Conservation (phyloP, 2,797 vertebrate species). For the Protonibea diacanthus region DNA sequence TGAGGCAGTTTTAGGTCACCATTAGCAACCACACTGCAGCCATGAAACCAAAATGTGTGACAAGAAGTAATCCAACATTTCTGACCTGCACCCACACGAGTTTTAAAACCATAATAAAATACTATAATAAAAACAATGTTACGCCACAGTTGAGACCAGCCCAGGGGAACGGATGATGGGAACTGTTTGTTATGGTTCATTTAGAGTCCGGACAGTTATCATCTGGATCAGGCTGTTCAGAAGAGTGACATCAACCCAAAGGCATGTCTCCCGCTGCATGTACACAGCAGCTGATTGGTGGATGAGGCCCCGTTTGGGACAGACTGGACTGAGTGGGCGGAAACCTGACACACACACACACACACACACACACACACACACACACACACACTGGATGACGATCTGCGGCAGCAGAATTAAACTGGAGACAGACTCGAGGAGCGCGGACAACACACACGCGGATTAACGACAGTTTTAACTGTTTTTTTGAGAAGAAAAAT, state of each 20-base stretch:
- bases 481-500: conserved; percentile 13
- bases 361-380: too few species aligned
- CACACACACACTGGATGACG: neutral
- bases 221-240: neutral
- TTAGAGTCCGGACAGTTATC: accelerated
- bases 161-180: too few species aligned
- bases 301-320: conserved; percentile 8
- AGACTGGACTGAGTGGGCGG: conserved; percentile 18
- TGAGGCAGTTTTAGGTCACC: too few species aligned
- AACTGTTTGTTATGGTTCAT: neutral
- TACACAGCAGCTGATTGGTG: conserved; percentile 25
- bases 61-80: too few species aligned
- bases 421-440: accelerated
- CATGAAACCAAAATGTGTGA: neutral
- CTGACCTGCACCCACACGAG: too few species aligned
- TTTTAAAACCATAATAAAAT: too few species aligned
- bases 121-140: too few species aligned
- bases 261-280: conserved; percentile 38
- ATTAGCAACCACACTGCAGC: neutral
- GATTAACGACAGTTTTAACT: neutral
- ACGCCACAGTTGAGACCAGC: too few species aligned
- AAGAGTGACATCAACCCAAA: conserved; percentile 53
- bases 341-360: neutral
- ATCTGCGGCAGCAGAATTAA: neutral
- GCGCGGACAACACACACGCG: neutral